A percentile compares a stretch with the other conserved stretches of the same genome.
Evolutionary conservation across 1,140 invertebrate species (phyloP).

Genomic region (Pogonognathellus flavescens): DNA sequence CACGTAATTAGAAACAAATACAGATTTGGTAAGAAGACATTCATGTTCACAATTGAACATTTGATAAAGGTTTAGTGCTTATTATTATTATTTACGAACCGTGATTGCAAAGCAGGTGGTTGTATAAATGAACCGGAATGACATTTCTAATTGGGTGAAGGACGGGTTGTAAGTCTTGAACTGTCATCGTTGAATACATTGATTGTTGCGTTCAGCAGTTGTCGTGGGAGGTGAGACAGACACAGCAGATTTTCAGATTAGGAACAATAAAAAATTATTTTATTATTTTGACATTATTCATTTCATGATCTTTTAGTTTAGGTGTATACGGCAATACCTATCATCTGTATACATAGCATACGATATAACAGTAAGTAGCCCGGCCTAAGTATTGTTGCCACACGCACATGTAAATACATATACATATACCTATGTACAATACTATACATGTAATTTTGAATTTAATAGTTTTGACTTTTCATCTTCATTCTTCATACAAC

Average conservation of each 20-base stretch:
- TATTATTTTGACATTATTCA: slow-evolving; percentile 6
- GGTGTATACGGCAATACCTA: not conserved
- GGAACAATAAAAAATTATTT: slow-evolving; percentile 59
- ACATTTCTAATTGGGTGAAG: slow-evolving; percentile 96
- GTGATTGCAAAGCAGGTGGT: slow-evolving; percentile 87
- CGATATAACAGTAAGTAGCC: no score
- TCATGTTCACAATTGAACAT: slow-evolving; percentile 40
- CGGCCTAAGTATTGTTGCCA: no score
- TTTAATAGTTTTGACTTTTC: no score
- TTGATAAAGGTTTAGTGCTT: not conserved
- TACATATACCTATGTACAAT: no score
- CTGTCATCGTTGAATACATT: slow-evolving; percentile 74
- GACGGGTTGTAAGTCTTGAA: slow-evolving; percentile 96
- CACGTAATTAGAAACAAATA: no score
- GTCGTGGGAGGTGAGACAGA: not conserved
- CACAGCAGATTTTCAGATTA: slow-evolving; percentile 16
- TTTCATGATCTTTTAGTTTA: not conserved
- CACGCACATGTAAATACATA: no score
- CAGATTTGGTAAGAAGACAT: not conserved
- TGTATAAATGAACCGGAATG: slow-evolving; percentile 94
- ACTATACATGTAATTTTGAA: no score
- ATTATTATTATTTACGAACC: slow-evolving; percentile 76
- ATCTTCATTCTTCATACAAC: no score
- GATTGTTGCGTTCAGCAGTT: slow-evolving; percentile 17
- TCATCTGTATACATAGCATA: no score